phyloP scores from a whole-genome alignment of 1,140 invertebrate genomes.

The Cryptotermes secundus region DNA sequence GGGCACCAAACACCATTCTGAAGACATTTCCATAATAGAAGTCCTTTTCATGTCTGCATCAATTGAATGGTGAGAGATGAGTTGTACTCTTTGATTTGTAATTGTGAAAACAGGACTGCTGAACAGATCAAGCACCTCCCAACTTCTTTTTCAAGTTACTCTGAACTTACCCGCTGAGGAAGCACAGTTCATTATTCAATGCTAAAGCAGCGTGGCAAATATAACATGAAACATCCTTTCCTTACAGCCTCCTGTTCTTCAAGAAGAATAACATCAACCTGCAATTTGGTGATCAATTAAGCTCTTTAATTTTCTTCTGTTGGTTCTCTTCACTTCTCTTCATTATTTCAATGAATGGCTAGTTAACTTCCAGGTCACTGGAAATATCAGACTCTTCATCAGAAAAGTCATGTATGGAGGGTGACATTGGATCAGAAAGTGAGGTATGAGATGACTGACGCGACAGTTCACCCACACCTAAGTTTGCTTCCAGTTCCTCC shows the following conservation, averaged over 20 bases:
- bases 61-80: not conserved
- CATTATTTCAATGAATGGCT: conserved; percentile 15
- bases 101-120: not conserved
- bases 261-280: not conserved
- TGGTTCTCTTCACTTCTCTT: not conserved
- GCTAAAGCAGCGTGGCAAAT: not conserved
- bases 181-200: not conserved
- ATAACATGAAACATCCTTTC: not conserved
- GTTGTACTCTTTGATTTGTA: conserved; percentile 1
- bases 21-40: not conserved
- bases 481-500: conserved; percentile 41
- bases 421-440: conserved; percentile 46
- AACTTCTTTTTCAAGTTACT: not conserved
- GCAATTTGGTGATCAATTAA: not conserved
- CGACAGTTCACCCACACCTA: conserved; percentile 37
- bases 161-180: not conserved
- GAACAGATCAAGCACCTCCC: not conserved
- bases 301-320: not conserved
- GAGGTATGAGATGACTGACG: conserved; percentile 48
- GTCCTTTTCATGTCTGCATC: not conserved
- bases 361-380: conserved; percentile 43
- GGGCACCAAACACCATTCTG: too few relatives aligned
- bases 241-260: not conserved
- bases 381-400: conserved; percentile 49
- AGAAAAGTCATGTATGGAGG: conserved; percentile 43